Base-by-base conservation (phyloP, 1,140 invertebrate species). In the Zaprionus ornatus region DNA sequence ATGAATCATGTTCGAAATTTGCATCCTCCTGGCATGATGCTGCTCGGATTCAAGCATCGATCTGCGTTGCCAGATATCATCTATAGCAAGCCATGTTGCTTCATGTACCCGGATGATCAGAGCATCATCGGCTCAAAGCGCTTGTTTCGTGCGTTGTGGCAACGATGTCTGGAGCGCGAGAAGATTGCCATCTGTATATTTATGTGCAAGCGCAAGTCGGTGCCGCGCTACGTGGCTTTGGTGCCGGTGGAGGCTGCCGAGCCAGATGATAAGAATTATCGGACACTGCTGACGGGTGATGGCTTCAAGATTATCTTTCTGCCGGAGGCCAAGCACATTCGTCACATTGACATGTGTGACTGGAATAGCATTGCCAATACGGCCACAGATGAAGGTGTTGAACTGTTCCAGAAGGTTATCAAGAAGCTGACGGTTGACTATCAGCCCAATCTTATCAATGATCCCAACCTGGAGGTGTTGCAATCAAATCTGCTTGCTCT, bases 171-270 rank as follows among this genome's bases (percentile, higher is more conserved):
- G 40, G 80, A 79, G 13, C 91, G 83, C 0, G 74, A 91, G 13
- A 92, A 92, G 61, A 88, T 91, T 19, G 91, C 86, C 7, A 77
- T 92, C 12, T 92, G 91, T 17, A 52, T 92, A n/a, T 92, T 92
- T 9, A 74, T 92, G 82, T 63, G 68, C 27, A 92, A 87, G 61
- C 74, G 86, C 9, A 91, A 91, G 64, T 90, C 85, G 0, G 76
- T 86, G 25, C 91, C 91, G 3, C 91, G 86, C 6, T 92, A 84
- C 68, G 91, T 92, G 29, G 91, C 85, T 0, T 50, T 92, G 15
- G 25, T 90, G 6, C 91, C 91, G 0, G 80, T 91, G 1, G 60
- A 78, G 42, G 77, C 68, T 0, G 50, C 65, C 6, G 25, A 79
- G 13, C 52, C 27, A 1, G 57, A 77, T n/a, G 72, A 84, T 6